Evolutionary conservation across 1,140 invertebrate species (phyloP).

Genomic region (Formica selysi): DNA sequence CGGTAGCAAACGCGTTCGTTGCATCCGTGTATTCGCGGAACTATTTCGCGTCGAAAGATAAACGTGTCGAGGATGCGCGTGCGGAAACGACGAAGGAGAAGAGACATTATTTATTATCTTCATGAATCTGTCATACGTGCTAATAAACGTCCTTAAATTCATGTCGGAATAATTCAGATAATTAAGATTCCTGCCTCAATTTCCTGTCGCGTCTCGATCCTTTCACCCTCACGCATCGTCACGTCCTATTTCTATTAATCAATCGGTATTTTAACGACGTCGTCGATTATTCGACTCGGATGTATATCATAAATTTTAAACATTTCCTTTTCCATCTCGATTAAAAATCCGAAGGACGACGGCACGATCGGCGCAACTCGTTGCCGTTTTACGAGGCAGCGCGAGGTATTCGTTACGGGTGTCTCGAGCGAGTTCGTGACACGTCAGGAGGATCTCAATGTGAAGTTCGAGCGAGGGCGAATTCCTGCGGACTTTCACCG

Average conservation of each 20-base stretch:
- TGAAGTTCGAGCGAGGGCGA: conserved; percentile 79
- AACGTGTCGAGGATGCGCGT: conserved; percentile 3
- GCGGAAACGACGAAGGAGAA: conserved; percentile 3
- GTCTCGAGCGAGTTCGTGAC: conserved; percentile 73
- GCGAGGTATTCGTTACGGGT: conserved; percentile 65
- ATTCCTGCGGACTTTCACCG: conserved; percentile 76
- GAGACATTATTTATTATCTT: conserved; percentile 26
- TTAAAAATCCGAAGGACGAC: conserved; percentile 46
- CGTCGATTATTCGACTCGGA: not conserved
- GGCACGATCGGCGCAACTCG: conserved; percentile 13
- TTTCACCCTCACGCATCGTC: not conserved
- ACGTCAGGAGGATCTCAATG: conserved; percentile 78
- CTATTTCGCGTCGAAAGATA: conserved; percentile 13
- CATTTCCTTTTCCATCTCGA: not conserved
- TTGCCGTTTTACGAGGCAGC: conserved; percentile 18
- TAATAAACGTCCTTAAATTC: conserved; percentile 6
- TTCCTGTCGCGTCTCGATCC: not conserved
- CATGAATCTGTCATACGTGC: not conserved
- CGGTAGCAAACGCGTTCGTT: not conserved
- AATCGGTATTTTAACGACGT: not conserved
- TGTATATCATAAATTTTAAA: not conserved
- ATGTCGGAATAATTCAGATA: not conserved
- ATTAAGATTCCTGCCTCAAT: not conserved
- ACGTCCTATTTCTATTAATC: not conserved
- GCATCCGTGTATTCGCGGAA: conserved; percentile 23